Evolutionary conservation across 2,797 vertebrate genomes (phyloP), one percentile per base, ranked within the genome.

Genomic region (Ptychobarbus kaznakovi): DNA sequence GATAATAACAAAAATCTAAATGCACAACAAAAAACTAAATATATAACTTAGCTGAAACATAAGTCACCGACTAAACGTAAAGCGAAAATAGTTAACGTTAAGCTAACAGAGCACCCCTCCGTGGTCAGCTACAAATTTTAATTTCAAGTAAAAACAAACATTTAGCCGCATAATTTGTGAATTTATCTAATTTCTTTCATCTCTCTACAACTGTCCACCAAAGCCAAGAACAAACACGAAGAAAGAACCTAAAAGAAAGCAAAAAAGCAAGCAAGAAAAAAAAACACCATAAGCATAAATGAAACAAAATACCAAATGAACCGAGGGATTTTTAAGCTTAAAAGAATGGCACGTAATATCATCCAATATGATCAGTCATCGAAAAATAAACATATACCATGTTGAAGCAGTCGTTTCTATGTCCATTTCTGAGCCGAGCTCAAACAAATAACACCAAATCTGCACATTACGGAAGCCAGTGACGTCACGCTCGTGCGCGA

Each of bases 161-260:
- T 25, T 49, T 49, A 49, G 2, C 9, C 1, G 16, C 18, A 8
- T 75, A 20, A 11, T 75, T 7, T 53, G 10, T 75, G 18, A 20
- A 32, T 28, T 28, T 74, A 3, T 46, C 38, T 6, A 0, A 12
- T 11, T 44, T 44, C 8, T 46, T 16, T 4, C 0, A 73, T 16
- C 25, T 46, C 25, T 13, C 56, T n/a, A n/a, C 9, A 73, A 28
- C 44, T 49, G 44, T 15, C n/a, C 44, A 44, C n/a, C n/a, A 74
- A 46, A 69, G 32, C 22, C 22, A 8, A 44, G 22, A 3, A 73
- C 20, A 42, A 8, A 40, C 6, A 58, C 32, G 32, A 68, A 70
- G 66, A 69, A 40, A 40, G 66, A 69, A 10, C 9, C 42, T 42
- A 42, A 42, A 69, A 69, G 66, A 69, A 69, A 69, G 68, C 40